Conservation (phyloP, 2,797 vertebrate species). For the Varecia variegata region DNA sequence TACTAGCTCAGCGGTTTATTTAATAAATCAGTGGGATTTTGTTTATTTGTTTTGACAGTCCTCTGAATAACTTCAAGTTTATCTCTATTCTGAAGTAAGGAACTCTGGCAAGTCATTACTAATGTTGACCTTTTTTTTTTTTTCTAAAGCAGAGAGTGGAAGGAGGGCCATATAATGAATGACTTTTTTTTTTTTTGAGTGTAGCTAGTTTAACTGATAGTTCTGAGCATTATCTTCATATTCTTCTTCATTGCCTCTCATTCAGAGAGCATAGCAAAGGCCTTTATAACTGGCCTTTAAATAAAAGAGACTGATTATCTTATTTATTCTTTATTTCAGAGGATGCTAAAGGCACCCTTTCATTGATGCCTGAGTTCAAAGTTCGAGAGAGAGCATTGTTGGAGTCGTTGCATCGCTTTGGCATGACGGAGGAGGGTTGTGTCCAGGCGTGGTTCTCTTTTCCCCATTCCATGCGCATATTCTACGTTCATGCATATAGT, state of each 20-base stretch:
- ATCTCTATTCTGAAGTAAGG: background rate
- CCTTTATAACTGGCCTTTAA: background rate
- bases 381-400: constrained; percentile 92
- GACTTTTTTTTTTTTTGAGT: background rate
- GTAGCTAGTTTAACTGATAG: background rate
- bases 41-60: background rate
- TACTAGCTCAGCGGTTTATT: background rate
- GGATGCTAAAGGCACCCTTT: constrained; percentile 92
- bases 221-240: background rate
- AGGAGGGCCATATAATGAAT: background rate
- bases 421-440: constrained; percentile 89
- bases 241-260: background rate
- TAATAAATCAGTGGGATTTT: background rate
- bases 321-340: constrained; percentile 79
- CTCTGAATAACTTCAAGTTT: background rate
- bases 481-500: constrained; percentile 96
- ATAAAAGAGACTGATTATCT: background rate
- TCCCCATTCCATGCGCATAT: constrained; percentile 94
- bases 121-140: background rate
- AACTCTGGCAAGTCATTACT: background rate
- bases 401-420: constrained; percentile 93
- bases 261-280: background rate
- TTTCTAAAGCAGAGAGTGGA: background rate
- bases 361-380: constrained; percentile 92
- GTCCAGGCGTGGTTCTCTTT: constrained; percentile 93